Evolutionary conservation across 2,797 vertebrate species (phyloP).

Genomic region (Pristis pectinata): DNA sequence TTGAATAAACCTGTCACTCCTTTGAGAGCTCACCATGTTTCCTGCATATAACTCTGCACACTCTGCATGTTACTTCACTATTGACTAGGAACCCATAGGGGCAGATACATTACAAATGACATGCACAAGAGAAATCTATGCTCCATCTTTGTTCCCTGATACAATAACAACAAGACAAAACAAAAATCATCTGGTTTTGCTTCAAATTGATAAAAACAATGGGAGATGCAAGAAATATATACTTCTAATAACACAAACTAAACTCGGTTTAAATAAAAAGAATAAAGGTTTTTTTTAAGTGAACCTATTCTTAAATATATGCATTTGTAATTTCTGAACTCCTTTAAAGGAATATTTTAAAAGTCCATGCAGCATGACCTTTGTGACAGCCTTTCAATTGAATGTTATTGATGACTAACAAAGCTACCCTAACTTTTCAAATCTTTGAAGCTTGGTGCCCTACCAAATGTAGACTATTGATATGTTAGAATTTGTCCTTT

Average conservation of each 20-base stretch:
- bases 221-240: neutral
- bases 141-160: neutral
- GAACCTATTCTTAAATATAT: neutral
- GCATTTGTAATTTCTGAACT: neutral
- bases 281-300: neutral
- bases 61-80: no score
- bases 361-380: neutral
- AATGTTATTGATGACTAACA: neutral
- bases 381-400: neutral
- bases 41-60: no score
- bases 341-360: neutral
- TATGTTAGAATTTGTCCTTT: neutral
- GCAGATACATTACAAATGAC: neutral
- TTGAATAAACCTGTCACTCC: no score
- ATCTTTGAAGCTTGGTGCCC: neutral
- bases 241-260: neutral
- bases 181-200: neutral
- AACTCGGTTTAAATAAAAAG: neutral
- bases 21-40: no score
- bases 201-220: neutral
- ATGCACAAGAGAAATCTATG: neutral
- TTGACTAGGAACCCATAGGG: no score
- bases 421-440: neutral
- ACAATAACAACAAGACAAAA: neutral
- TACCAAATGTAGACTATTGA: neutral